phyloP scores from a whole-genome alignment of 2,113 vertebrate species.

The Crotalus horridus region DNA sequence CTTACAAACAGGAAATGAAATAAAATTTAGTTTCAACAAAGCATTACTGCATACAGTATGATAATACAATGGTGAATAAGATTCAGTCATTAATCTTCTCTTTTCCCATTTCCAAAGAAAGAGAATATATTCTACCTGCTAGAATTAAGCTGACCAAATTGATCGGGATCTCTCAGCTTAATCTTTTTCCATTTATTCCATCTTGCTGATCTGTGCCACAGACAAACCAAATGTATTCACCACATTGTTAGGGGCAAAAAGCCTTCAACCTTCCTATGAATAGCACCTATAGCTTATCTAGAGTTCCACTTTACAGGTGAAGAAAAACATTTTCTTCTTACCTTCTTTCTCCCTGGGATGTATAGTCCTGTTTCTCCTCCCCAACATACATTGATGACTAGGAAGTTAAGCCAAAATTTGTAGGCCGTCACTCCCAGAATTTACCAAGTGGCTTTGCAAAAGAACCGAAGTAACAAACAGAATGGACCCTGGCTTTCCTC shows the following conservation, averaged over 20 bases:
- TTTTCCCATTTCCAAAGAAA: neutral
- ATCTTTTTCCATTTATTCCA: neutral
- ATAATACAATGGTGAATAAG: neutral
- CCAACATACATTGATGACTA: neutral
- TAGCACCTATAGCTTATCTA: neutral
- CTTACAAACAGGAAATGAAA: neutral
- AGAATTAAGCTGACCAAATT: neutral
- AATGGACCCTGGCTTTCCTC: neutral
- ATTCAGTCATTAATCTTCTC: neutral
- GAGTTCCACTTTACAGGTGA: neutral
- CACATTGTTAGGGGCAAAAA: neutral
- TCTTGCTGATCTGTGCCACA: neutral
- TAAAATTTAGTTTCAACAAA: neutral
- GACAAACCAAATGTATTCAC: neutral
- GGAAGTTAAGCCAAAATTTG: neutral
- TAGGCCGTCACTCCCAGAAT: neutral
- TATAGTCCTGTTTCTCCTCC: neutral
- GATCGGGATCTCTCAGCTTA: neutral
- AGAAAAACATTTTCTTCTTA: neutral
- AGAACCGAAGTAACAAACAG: neutral
- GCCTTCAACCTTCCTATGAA: neutral
- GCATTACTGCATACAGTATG: neutral
- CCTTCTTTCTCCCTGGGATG: neutral
- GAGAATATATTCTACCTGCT: neutral
- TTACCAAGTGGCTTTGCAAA: neutral